These are phyloP conservation scores for Halcyon leucocephala DNA, from an alignment of 2,797 vertebrate species.

Conservation along the genomic window DNA sequence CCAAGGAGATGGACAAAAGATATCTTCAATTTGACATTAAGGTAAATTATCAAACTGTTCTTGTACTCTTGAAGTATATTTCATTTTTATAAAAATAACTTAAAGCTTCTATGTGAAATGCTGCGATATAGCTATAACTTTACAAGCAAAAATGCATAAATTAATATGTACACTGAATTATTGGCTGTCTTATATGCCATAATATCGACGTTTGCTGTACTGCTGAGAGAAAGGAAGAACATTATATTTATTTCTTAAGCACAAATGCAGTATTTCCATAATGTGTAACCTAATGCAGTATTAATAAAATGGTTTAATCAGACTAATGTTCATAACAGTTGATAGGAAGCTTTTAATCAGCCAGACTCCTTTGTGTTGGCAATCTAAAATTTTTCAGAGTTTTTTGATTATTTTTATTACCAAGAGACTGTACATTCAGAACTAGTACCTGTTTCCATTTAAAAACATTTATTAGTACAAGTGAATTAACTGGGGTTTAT, in stretches of 20 bases:
- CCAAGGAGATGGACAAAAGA: constrained; percentile 97
- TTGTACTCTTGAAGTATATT: not conserved
- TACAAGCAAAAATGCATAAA: not conserved
- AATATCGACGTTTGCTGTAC: not conserved
- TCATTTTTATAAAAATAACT: constrained; percentile 20
- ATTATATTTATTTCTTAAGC: not conserved
- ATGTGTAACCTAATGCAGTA: not conserved
- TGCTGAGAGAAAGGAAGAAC: not conserved
- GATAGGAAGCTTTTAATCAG: not conserved
- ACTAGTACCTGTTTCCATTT: not conserved
- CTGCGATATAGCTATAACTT: not conserved
- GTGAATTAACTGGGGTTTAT: not conserved
- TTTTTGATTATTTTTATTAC: not conserved
- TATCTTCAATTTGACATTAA: constrained; percentile 99
- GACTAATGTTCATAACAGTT: not conserved
- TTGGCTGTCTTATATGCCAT: not conserved
- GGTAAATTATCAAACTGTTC: constrained; percentile 77
- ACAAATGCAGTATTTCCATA: not conserved
- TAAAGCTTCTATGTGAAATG: not conserved
- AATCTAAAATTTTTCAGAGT: not conserved
- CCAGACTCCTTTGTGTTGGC: not conserved
- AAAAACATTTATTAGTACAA: not conserved
- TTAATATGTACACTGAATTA: not conserved
- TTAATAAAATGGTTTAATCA: not conserved
- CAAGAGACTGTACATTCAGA: not conserved